Percentiles rank a stretch among this genome's conserved stretches.
Evolutionary conservation across 2,888 invertebrate genomes (phyloP).

Genomic region (Leptodirus hochenwartii): DNA sequence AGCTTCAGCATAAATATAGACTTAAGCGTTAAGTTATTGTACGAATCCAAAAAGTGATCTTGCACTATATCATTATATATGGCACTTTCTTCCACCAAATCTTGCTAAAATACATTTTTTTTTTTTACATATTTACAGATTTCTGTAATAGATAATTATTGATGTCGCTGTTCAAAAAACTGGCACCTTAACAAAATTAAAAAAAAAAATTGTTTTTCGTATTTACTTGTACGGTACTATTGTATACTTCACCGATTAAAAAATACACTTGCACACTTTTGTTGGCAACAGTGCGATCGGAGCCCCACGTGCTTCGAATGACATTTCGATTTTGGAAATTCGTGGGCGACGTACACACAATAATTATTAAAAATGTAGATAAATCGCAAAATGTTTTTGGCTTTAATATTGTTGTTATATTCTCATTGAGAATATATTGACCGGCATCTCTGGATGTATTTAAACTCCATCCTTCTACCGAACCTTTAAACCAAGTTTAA

Average conservation of each 20-base stretch:
- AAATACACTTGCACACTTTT: slow-evolving; percentile 30
- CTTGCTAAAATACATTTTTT: slow-evolving; percentile 28
- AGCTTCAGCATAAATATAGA: slow-evolving; percentile 73
- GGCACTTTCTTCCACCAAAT: slow-evolving; percentile 45
- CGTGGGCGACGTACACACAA: slow-evolving; percentile 54
- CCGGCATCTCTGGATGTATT: slow-evolving; percentile 54
- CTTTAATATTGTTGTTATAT: slow-evolving; percentile 44
- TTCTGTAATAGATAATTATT: no score
- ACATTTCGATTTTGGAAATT: slow-evolving; percentile 47
- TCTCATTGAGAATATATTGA: slow-evolving; percentile 51
- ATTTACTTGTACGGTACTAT: slow-evolving; percentile 33
- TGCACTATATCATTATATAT: slow-evolving; percentile 62
- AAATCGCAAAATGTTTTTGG: slow-evolving; percentile 36
- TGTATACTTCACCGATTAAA: slow-evolving; percentile 39
- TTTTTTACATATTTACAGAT: slow-evolving; percentile 4
- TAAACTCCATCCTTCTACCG: slow-evolving; percentile 50
- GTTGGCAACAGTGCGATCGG: slow-evolving; percentile 19
- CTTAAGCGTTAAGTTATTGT: slow-evolving; percentile 74
- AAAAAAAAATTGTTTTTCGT: slow-evolving; percentile 1
- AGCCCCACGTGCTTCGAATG: slow-evolving; percentile 48
- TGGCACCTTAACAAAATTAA: background rate
- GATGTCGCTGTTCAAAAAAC: no score
- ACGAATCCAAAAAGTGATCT: slow-evolving; percentile 66
- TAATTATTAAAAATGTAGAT: slow-evolving; percentile 43
- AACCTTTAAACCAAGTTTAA: slow-evolving; percentile 14